Base-by-base conservation (phyloP, 2,113 vertebrate genomes). In the Dolichallabes microphthalmus region DNA sequence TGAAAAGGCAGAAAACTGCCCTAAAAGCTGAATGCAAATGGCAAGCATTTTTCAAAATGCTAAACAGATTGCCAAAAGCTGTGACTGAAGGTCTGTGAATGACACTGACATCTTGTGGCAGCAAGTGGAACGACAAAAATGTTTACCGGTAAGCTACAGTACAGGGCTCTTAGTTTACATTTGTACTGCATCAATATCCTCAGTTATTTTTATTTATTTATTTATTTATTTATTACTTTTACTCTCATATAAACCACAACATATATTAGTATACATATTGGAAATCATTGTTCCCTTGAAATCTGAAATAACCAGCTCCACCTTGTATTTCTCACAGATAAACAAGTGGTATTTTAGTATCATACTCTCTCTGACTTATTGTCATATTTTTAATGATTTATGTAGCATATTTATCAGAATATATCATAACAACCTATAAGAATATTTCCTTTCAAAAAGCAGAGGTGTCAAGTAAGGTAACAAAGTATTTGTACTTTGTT, bases 31-130 rank as follows among this genome's bases (percentile, higher is more conserved):
- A 61, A 68, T 53, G 61, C 73, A 45, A 15, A 63, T 0, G 20
- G 2, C 5, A 22, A 19, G 58, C 39, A 69, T 22, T 55, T 80
- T 55, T 77, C 22, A 63, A 84, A 52, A 20, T 8, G 32, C 75
- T 75, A 80, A 83, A 58, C 58, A 83, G 60, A 20, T 58, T 52
- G 27, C 6, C 20, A 32, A n/a, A n/a, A 32, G 32, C 39, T 45
- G 68, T 25, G 1, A 63, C 63, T n/a, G 2, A 15, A 45, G n/a
- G 25, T 22, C 22, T 55, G n/a, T 68, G 83, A 4, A 25, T 39
- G 60, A 52, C 20, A 68, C 89, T 89, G 89, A 82, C 89, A 86
- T 88, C 78, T 78, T 19, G 75, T 88, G 90, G 86, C 55, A n/a
- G 53, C 35, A 68, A 58, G 8, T 13, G 12, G 52, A 66, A 82